phyloP scores from a whole-genome alignment of 2,888 invertebrate genomes.

The Seira ritae region DNA sequence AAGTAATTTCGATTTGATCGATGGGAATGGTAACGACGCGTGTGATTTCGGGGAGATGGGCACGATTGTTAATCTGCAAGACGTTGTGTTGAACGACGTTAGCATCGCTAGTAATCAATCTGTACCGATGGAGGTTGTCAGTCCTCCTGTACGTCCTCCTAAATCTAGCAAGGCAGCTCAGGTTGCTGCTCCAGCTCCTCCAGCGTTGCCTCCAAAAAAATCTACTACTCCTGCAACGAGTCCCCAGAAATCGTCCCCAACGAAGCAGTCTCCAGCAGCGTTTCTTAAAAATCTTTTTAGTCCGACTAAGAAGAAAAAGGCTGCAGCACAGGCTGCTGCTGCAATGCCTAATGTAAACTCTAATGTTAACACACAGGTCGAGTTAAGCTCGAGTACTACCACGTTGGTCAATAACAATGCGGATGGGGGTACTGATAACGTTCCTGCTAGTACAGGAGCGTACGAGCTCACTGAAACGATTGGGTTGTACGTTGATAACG shows the following conservation, averaged over 20 bases:
- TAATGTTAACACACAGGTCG: conserved; percentile 70
- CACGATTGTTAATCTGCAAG: background rate
- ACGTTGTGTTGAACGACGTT: background rate
- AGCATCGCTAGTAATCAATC: background rate
- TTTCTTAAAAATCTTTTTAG: conserved; percentile 75
- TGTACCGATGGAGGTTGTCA: background rate
- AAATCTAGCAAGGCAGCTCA: conserved; percentile 67
- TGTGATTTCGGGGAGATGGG: conserved; percentile 74
- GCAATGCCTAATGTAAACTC: conserved; percentile 54
- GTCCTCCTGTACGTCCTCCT: conserved; percentile 74
- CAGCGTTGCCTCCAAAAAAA: conserved; percentile 87
- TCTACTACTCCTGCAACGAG: conserved; percentile 68
- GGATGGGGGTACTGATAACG: conserved; percentile 82
- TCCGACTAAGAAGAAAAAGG: conserved; percentile 78
- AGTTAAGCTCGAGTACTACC: conserved; percentile 39
- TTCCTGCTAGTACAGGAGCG: conserved; percentile 76
- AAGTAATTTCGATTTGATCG: conserved; percentile 1
- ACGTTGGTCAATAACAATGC: conserved; percentile 9
- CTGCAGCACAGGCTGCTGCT: conserved; percentile 30
- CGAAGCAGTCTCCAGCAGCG: conserved; percentile 35
- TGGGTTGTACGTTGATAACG: conserved; percentile 86
- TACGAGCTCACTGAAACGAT: conserved; percentile 84
- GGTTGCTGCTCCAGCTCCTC: conserved; percentile 78
- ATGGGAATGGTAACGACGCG: conserved; percentile 85
- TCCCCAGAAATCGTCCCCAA: conserved; percentile 34